Evolutionary conservation across 1,140 invertebrate genomes (phyloP), one percentile per base, ranked within the genome.

Genomic region (Euborellia annulipes): DNA sequence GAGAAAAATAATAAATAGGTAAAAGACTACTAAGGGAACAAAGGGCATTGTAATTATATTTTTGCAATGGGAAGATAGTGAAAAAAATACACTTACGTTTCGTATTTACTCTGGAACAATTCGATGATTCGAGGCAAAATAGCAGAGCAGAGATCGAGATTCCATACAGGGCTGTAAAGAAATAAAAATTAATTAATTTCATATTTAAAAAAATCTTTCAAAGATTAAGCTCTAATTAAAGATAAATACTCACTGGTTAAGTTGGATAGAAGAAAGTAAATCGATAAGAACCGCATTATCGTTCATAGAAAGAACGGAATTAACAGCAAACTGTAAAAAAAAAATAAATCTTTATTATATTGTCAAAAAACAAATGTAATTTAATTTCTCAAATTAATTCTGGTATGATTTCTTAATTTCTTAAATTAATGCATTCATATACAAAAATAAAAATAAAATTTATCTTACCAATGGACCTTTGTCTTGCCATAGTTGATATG

Each of bases 81-180:
- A n/a, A n/a, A n/a, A n/a, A n/a, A n/a, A n/a, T n/a, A n/a, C n/a
- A 86, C 86, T 84, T 73, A 96, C 89, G 82, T 80, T 78, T 97
- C 92, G 70, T 91, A 91, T 79, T 90, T 91, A 65, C 88, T 94
- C 61, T 89, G 79, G 21, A 97, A 61, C 18, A 96, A 69, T 55
- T 90, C 82, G 56, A 79, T 76, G 48, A 96, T 82, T 52, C 87
- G 79, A 32, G 88, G 86, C 41, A 97, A 65, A 50, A 95, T 68
- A 43, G 82, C 70, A 52, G 84, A 77, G 62, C 89, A 93, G 22
- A 95, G 71, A 62, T 96, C 91, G 62, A 97, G 68, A 60, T 81
- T 94, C 91, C 92, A 96, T 41, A 91, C 73, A 14, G 81, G 76
- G 51, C 88, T 87, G 56, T 48, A 75, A 72, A 54, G 55, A 60